These are phyloP conservation scores for Andrena hattorfiana DNA, from an alignment of 2,888 invertebrate species.

Conservation along the genomic window DNA sequence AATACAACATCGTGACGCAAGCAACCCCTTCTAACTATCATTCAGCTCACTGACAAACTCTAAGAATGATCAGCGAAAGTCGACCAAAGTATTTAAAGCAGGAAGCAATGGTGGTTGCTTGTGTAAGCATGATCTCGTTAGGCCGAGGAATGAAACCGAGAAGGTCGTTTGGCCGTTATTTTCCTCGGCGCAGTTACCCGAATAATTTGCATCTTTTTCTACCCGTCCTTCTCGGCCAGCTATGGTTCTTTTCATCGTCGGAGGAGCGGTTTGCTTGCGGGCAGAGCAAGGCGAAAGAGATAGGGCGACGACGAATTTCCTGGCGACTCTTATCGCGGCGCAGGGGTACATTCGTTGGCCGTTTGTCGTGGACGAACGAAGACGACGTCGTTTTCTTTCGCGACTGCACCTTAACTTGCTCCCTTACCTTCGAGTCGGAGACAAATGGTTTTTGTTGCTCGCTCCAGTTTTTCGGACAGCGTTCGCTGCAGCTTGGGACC, in stretches of 20 bases:
- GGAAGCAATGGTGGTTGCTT: too few relatives aligned
- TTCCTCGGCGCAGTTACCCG: constrained; percentile 48
- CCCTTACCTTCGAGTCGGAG: constrained; percentile 23
- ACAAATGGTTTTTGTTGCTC: constrained; percentile 52
- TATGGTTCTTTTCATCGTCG: constrained; percentile 37
- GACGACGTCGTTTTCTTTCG: constrained; percentile 44
- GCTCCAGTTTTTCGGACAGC: constrained; percentile 32
- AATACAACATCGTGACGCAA: too few relatives aligned
- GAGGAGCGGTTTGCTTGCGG: constrained; percentile 14
- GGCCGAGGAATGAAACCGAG: constrained; percentile 40
- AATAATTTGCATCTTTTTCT: constrained; percentile 60
- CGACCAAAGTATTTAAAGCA: too few relatives aligned
- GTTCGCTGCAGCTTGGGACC: background rate
- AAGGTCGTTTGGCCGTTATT: constrained; percentile 50
- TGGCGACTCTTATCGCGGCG: constrained; percentile 50
- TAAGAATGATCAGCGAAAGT: too few relatives aligned
- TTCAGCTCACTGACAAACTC: too few relatives aligned
- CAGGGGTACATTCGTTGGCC: constrained; percentile 27
- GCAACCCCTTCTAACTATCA: too few relatives aligned
- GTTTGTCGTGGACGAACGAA: constrained; percentile 33
- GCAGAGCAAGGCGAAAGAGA: constrained; percentile 15
- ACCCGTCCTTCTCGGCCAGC: background rate
- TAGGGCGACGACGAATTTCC: constrained; percentile 49
- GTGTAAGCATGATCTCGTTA: constrained; percentile 7
- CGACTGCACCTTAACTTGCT: constrained; percentile 20